Evolutionary conservation across 2,888 invertebrate genomes (phyloP).

Genomic region (Baronia brevicornis): DNA sequence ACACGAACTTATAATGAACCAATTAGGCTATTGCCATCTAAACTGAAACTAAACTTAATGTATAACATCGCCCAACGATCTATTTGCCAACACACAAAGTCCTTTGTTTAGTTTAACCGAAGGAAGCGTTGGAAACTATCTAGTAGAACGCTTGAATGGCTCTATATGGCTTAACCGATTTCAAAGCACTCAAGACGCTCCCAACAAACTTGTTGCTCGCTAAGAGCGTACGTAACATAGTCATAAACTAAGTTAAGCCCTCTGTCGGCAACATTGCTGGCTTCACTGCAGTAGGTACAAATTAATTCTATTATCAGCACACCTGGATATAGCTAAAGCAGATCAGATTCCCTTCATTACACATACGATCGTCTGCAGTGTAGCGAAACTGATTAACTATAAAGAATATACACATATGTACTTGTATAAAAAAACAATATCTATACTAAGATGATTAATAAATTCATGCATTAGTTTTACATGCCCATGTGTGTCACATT

Average conservation of each 20-base stretch:
- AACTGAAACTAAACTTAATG: too few relatives aligned
- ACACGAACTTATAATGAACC: too few relatives aligned
- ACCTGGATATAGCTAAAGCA: conserved; percentile 63
- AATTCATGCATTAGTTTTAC: too few relatives aligned
- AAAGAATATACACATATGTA: too few relatives aligned
- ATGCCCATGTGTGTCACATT: too few relatives aligned
- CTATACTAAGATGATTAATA: too few relatives aligned
- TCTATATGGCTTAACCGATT: conserved; percentile 56
- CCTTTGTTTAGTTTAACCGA: conserved; percentile 18
- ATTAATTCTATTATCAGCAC: conserved; percentile 72
- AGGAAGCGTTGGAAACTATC: conserved; percentile 35
- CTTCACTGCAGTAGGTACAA: conserved; percentile 58
- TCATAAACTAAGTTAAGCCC: conserved; percentile 71
- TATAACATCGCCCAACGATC: too few relatives aligned
- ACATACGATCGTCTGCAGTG: conserved; percentile 28
- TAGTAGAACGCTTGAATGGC: conserved; percentile 35
- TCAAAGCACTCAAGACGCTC: conserved; percentile 67
- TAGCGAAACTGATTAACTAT: conserved; percentile 39
- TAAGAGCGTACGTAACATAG: conserved; percentile 63
- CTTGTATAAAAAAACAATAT: too few relatives aligned
- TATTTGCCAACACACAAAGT: conserved; percentile 19
- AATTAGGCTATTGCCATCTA: too few relatives aligned
- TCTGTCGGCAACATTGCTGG: conserved; percentile 58
- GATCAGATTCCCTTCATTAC: conserved; percentile 58
- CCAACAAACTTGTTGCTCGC: conserved; percentile 68